Evolutionary conservation across 2,888 invertebrate genomes (phyloP).

Genomic region (Luffia ferchaultella): DNA sequence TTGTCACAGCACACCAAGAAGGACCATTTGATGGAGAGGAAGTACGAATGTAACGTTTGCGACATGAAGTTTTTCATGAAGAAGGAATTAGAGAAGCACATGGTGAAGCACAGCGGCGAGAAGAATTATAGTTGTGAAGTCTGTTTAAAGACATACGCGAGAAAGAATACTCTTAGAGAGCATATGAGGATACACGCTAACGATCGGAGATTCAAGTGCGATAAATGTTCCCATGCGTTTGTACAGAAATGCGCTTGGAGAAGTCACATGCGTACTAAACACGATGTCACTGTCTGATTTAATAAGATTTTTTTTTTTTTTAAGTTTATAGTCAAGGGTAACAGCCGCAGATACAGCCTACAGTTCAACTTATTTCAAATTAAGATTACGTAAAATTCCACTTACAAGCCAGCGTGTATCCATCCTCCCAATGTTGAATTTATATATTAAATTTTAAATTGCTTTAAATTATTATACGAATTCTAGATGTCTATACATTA

Average conservation of each 20-base stretch:
- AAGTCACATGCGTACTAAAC: constrained; percentile 49
- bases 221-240: constrained; percentile 38
- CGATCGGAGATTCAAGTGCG: constrained; percentile 47
- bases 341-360: too few relatives aligned
- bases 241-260: constrained; percentile 52
- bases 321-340: too few relatives aligned
- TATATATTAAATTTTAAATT: too few relatives aligned
- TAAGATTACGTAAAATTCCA: too few relatives aligned
- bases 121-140: constrained; percentile 42
- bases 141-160: constrained; percentile 33
- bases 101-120: constrained; percentile 50
- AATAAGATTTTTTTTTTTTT: too few relatives aligned
- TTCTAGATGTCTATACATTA: too few relatives aligned
- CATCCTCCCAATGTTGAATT: too few relatives aligned
- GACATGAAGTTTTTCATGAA: constrained; percentile 50
- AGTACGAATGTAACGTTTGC: constrained; percentile 46
- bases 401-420: too few relatives aligned
- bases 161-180: constrained; percentile 47
- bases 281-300: constrained; percentile 24
- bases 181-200: constrained; percentile 56
- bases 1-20: constrained; percentile 49
- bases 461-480: too few relatives aligned
- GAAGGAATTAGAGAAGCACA: constrained; percentile 45
- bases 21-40: constrained; percentile 48
- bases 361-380: too few relatives aligned